A percentile compares a stretch with the other conserved stretches of the same genome.
These are phyloP conservation scores for Brenthis daphne DNA, from an alignment of 2,888 invertebrate species.

Conservation along the genomic window DNA sequence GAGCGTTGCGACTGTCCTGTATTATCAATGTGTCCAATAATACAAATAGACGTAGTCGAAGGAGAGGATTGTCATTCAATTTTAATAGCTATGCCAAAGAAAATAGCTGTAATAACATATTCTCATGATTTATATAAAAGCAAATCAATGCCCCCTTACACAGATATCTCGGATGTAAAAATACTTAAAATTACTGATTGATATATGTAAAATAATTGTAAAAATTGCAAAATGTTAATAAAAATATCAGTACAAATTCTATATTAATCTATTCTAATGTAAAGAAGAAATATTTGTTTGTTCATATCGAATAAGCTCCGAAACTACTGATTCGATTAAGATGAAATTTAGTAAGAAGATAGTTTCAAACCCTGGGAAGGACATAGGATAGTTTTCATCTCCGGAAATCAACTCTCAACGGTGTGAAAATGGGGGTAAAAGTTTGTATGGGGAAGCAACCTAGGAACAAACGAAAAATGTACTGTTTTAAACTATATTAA, in stretches of 20 bases:
- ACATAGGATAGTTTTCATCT: too few relatives aligned
- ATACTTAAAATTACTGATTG: constrained; percentile 7
- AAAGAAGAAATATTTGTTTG: too few relatives aligned
- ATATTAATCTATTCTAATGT: not conserved
- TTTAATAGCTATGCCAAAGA: constrained; percentile 67
- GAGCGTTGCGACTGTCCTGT: constrained; percentile 59
- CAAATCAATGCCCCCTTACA: constrained; percentile 11
- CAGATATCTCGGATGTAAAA: constrained; percentile 5
- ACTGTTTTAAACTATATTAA: too few relatives aligned
- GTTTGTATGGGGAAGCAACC: too few relatives aligned
- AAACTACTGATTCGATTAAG: too few relatives aligned
- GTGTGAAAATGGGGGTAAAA: too few relatives aligned
- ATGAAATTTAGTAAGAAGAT: too few relatives aligned
- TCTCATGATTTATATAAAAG: constrained; percentile 47
- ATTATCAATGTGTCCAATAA: constrained; percentile 57
- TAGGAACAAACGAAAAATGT: too few relatives aligned
- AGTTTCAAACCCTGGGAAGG: too few relatives aligned
- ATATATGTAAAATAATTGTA: not conserved
- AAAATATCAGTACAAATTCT: not conserved
- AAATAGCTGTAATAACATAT: constrained; percentile 61
- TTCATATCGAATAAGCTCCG: too few relatives aligned
- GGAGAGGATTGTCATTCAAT: constrained; percentile 59
- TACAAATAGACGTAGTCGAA: constrained; percentile 64
- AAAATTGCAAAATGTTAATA: not conserved
- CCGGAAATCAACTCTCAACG: too few relatives aligned